phyloP scores from a whole-genome alignment of 2,113 vertebrate genomes.

The Larimichthys polyactis region DNA sequence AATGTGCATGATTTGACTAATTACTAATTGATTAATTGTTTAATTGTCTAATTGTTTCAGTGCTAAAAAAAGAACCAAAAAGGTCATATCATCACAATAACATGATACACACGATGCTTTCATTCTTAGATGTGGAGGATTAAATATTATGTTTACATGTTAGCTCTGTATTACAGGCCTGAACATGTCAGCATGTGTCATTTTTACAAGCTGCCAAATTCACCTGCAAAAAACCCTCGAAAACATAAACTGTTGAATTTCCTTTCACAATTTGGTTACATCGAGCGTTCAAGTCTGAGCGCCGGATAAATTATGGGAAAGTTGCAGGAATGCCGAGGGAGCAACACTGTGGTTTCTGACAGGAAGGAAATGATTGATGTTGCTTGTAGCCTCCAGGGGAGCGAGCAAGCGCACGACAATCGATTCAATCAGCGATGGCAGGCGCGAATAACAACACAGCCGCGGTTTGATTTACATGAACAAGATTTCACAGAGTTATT shows the following conservation, averaged over 20 bases:
- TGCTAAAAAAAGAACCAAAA: background rate
- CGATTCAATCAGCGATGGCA: slow-evolving; percentile 60
- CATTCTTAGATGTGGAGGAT: background rate
- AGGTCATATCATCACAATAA: background rate
- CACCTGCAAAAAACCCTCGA: background rate
- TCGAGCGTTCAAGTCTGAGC: slow-evolving; percentile 5
- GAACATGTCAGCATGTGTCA: slow-evolving; percentile 11
- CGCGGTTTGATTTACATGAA: slow-evolving; percentile 48
- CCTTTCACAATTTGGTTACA: slow-evolving; percentile 10
- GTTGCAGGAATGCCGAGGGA: slow-evolving; percentile 52
- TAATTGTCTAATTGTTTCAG: background rate
- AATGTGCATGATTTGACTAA: background rate
- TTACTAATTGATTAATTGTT: background rate
- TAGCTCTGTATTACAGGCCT: background rate
- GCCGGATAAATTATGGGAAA: slow-evolving; percentile 60
- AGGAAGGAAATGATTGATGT: slow-evolving; percentile 65
- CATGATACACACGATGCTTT: background rate
- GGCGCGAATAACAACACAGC: slow-evolving; percentile 42
- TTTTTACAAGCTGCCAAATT: slow-evolving; percentile 18
- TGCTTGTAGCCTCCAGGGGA: slow-evolving; percentile 70
- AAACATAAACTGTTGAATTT: slow-evolving; percentile 34
- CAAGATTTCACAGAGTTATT: slow-evolving; percentile 32
- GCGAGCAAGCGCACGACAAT: slow-evolving; percentile 46
- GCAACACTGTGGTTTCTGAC: slow-evolving; percentile 38
- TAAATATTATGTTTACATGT: background rate